These are phyloP conservation scores for Catharus ustulatus DNA, from an alignment of 2,797 vertebrate species.

Conservation along the genomic window DNA sequence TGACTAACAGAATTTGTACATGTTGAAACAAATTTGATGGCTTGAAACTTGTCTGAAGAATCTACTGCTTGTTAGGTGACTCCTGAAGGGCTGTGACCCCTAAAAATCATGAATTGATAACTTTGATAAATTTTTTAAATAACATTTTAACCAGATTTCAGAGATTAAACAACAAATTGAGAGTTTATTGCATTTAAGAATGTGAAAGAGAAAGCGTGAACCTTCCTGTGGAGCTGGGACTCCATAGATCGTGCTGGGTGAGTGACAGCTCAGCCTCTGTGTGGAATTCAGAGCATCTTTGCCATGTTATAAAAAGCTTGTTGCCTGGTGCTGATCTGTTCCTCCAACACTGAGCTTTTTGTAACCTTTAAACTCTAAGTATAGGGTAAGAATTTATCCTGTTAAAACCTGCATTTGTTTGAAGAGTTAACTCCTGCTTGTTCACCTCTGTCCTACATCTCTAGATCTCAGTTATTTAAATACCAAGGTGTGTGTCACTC, in stretches of 20 bases:
- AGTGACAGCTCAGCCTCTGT: background rate
- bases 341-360: background rate
- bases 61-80: background rate
- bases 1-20: background rate
- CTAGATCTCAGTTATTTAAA: conserved; percentile 24
- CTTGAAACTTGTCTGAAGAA: background rate
- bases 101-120: background rate
- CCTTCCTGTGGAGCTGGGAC: background rate
- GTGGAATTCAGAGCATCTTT: background rate
- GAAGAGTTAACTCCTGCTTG: conserved; percentile 8
- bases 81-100: background rate
- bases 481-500: conserved; percentile 55
- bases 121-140: background rate
- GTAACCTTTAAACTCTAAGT: conserved; percentile 34
- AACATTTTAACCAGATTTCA: background rate
- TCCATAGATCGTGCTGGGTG: background rate
- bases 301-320: background rate
- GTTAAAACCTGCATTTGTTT: conserved; percentile 36
- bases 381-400: background rate
- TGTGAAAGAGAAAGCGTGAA: background rate
- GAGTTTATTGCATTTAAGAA: background rate
- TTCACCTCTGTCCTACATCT: conserved; percentile 44
- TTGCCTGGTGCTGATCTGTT: conserved; percentile 1
- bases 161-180: background rate
- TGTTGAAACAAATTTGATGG: background rate